Conservation (phyloP, 2,888 invertebrate species). For the Lamproptera curius region DNA sequence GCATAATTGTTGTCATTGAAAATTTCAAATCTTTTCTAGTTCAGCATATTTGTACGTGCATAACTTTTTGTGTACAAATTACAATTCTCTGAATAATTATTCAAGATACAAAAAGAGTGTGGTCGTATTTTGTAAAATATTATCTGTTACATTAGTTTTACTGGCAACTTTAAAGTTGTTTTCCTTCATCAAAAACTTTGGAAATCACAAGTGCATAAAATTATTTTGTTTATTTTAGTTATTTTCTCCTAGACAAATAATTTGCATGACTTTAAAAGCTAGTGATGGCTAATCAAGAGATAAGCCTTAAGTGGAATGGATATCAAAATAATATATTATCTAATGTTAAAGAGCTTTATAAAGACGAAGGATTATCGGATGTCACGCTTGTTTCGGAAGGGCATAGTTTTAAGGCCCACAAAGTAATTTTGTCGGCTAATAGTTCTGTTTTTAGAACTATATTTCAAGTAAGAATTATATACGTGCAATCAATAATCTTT, state of each 20-base stretch:
- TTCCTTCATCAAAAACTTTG: conserved; percentile 3
- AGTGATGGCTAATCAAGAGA: conserved; percentile 76
- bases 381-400: conserved; percentile 83
- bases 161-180: no score
- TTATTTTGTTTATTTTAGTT: conserved; percentile 33
- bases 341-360: conserved; percentile 81
- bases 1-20: no score
- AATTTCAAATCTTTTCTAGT: no score
- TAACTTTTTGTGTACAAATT: no score
- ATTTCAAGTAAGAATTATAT: conserved; percentile 70
- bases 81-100: no score
- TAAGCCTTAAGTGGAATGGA: conserved; percentile 84
- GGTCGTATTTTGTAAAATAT: no score
- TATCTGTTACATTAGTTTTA: no score
- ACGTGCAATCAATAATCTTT: conserved; percentile 8
- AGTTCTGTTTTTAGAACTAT: conserved; percentile 82
- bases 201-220: conserved; percentile 18
- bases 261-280: conserved; percentile 29
- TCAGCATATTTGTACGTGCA: no score
- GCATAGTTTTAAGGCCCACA: conserved; percentile 82
- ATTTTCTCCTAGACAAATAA: conserved; percentile 28
- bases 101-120: no score
- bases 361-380: conserved; percentile 82
- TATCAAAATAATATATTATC: conserved; percentile 81
- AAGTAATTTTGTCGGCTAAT: conserved; percentile 83